Base-by-base conservation (phyloP, 2,113 vertebrate genomes). In the Neolamprologus fasciatus region DNA sequence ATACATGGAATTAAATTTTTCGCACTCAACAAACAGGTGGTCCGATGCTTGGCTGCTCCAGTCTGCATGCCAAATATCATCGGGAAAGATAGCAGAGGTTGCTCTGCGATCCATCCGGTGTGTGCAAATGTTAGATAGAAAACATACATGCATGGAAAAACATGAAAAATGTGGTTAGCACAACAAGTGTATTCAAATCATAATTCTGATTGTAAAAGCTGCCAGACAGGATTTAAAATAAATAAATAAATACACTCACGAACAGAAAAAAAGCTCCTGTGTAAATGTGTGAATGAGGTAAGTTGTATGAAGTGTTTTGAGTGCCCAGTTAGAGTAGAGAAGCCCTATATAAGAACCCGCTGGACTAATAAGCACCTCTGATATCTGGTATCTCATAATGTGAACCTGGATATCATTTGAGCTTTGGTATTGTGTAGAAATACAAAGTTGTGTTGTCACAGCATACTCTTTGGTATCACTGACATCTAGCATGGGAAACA, bases 131-230 rank as follows among this genome's bases (percentile, higher is more conserved):
- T 66, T 66, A 4, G 33, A 21, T 21, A 5, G 10, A 66, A 37
- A 66, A 37, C 61, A 13, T 13, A 21, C 33, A 21, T 66, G 61
- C 61, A 66, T 1, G 19, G 11, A 37, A 66, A 66, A 13, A 4
- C 33, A 8, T 37, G 61, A 12, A 26, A 57, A 66, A 21, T 37
- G 19, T 37, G 19, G 19, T 66, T 66, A 13, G 33, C 33, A 37
- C 61, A 37, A 37, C 33, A 66, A 66, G 33, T 66, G 61, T 13
- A 5, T 66, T 66, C 33, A 66, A 66, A 66, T 66, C 61, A 37
- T 13, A 66, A 21, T 37, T 66, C 33, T 66, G 33, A 66, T 66
- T 8, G 61, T 37, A 66, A 37, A 66, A 66, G 61, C 61, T 66
- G 33, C 61, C 33, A 66, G 31, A 37, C 61, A 13, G 31, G 58